Base-by-base conservation (phyloP, 2,113 vertebrate species). In the Gasterosteus nipponicus region DNA sequence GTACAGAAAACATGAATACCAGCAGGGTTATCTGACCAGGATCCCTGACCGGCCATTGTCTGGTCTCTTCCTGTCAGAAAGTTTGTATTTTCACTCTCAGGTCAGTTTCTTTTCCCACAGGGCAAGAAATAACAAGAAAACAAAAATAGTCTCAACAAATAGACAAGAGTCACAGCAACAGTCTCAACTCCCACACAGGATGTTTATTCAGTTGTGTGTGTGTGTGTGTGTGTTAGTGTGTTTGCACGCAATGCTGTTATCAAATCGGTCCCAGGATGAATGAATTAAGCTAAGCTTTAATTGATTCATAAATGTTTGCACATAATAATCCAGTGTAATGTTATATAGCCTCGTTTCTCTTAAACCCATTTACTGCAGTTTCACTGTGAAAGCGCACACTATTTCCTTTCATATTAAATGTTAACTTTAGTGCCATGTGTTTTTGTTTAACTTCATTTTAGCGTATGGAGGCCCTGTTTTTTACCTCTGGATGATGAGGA, bases 181-280 rank as follows among this genome's bases (percentile, higher is more conserved):
- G 64, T 9, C 35, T 56, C 33, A 58, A 54, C 73, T 81, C 74
- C 18, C 66, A 60, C 77, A 86, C 85, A 86, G 91, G 91, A 92
- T 92, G 92, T 92, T 91, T 90, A 79, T 78, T 72, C 80, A 90
- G 66, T 67, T 7, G 44, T 78, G 76, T 33, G 57, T 67, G 44
- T 39, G 56, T 53, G 44, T 19, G 44, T 14, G 41, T 12, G 58
- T 73, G 44, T 6, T 19, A 41, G 58, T 53, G 56, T 31, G 56
- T 35, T 35, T 7, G 44, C 3, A 41, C 6, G 58, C 69, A 41
- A 9, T 19, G 41, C 3, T 31, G 44, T 33, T 9, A 67, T 72
- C 1, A 39, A 74, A 60, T 59, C 33, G 29, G 15, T 42, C 42
- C 61, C 35, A 29, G 22, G 51, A 22, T 38, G 31, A 67, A 60